phyloP scores from a whole-genome alignment of 2,113 vertebrate genomes.

The Panurus biarmicus region DNA sequence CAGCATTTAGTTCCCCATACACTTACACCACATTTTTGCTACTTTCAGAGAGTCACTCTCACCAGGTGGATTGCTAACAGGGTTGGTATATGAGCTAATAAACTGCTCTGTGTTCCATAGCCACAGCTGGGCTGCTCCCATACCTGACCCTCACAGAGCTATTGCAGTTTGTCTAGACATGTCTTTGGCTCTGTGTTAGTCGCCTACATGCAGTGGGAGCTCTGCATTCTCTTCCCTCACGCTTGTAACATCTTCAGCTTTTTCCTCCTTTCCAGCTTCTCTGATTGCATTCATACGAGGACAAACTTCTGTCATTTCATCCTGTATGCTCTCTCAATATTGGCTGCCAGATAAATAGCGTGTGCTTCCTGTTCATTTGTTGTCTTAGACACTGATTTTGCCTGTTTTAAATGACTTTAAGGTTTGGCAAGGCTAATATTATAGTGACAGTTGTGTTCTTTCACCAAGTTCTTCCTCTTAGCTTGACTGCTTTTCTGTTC shows the following conservation, averaged over 20 bases:
- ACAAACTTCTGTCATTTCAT: neutral
- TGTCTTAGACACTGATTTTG: neutral
- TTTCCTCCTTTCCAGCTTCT: neutral
- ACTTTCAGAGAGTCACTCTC: neutral
- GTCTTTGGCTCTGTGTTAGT: neutral
- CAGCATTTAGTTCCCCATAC: neutral
- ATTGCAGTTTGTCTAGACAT: neutral
- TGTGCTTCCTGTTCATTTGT: neutral
- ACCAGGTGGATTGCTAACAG: neutral
- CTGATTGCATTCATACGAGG: neutral
- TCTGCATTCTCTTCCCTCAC: neutral
- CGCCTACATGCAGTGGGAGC: neutral
- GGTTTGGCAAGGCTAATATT: neutral
- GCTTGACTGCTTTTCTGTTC: conserved; percentile 11
- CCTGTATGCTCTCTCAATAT: neutral
- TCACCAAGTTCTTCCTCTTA: neutral
- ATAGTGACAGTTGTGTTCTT: neutral
- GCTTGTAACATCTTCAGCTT: neutral
- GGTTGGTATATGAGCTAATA: neutral
- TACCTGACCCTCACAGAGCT: neutral
- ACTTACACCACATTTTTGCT: neutral
- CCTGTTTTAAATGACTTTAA: neutral
- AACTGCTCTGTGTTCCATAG: neutral
- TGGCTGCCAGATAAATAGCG: neutral
- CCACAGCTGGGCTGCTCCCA: neutral